Evolutionary conservation across 37 sponge, comb jelly and placozoan species (phyloP).

Genomic region (Halisarca cf. caerulea): DNA sequence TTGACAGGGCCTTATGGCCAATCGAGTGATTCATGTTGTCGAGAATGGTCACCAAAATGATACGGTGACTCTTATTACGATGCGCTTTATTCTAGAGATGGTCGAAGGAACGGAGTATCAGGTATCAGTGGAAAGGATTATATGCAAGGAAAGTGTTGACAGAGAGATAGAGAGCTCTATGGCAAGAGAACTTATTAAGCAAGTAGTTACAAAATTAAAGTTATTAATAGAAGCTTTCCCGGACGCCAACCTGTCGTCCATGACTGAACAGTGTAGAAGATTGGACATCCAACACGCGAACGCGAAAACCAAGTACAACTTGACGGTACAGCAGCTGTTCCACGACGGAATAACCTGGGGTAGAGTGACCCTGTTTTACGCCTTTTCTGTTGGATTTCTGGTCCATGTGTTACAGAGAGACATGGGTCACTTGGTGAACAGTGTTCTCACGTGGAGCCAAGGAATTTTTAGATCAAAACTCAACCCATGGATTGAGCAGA

Average conservation of each 20-base stretch:
- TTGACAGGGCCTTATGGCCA: too few species aligned
- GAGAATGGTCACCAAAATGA: too few species aligned
- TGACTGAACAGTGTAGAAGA: not conserved
- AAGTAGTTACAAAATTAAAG: not conserved
- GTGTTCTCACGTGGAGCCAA: constrained; percentile 50
- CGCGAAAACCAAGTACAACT: constrained; percentile 1
- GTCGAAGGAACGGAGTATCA: not conserved
- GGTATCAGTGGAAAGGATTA: not conserved
- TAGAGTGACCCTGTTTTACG: constrained; percentile 42
- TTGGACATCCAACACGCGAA: constrained; percentile 25
- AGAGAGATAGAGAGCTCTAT: not conserved
- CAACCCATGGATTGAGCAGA: constrained; percentile 28
- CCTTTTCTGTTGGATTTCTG: constrained; percentile 47
- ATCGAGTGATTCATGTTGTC: too few species aligned
- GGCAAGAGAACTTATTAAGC: not conserved
- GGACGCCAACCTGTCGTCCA: not conserved
- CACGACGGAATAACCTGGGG: constrained; percentile 60
- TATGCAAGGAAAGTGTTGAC: not conserved
- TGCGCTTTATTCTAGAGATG: not conserved
- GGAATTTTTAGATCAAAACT: constrained; percentile 41
- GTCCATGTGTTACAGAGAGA: constrained; percentile 21
- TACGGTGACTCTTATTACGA: not conserved
- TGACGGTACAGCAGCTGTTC: constrained; percentile 13
- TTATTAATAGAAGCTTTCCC: not conserved
- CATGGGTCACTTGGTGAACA: constrained; percentile 27